phyloP scores from a whole-genome alignment of 2,797 vertebrate species.

The Smutsia gigantea region DNA sequence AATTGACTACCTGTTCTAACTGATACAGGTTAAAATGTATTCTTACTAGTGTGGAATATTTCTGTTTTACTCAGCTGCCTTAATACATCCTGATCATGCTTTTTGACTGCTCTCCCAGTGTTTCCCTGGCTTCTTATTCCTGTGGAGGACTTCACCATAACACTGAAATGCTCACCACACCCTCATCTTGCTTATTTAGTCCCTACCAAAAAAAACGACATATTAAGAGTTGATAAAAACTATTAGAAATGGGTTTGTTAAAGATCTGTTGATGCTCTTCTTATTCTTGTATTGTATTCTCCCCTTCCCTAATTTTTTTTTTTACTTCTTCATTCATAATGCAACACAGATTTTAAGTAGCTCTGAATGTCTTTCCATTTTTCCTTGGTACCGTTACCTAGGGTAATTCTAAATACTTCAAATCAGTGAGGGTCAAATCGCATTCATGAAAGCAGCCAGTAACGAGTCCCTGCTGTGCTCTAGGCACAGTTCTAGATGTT shows the following conservation, averaged over 20 bases:
- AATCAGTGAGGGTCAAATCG: not conserved
- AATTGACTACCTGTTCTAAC: not conserved
- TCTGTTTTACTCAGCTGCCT: not conserved
- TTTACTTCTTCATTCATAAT: not conserved
- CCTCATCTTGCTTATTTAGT: not conserved
- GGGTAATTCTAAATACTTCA: not conserved
- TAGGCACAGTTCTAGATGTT: not conserved
- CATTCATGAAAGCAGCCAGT: not conserved
- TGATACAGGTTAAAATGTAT: not conserved
- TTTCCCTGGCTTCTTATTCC: not conserved
- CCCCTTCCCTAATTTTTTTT: not conserved
- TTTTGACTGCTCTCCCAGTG: not conserved
- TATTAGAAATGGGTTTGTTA: not conserved
- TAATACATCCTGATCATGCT: not conserved
- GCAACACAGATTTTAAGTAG: not conserved
- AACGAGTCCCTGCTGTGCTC: not conserved
- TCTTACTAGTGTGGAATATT: not conserved
- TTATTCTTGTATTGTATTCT: not conserved
- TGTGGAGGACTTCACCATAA: not conserved
- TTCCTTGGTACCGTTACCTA: not conserved
- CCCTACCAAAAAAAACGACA: not conserved
- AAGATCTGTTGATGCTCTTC: not conserved
- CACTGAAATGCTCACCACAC: not conserved
- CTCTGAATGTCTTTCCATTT: not conserved
- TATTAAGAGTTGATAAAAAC: not conserved